phyloP scores from a whole-genome alignment of 37 sponge, comb jelly and placozoan genomes.

The Haliclona indistincta region DNA sequence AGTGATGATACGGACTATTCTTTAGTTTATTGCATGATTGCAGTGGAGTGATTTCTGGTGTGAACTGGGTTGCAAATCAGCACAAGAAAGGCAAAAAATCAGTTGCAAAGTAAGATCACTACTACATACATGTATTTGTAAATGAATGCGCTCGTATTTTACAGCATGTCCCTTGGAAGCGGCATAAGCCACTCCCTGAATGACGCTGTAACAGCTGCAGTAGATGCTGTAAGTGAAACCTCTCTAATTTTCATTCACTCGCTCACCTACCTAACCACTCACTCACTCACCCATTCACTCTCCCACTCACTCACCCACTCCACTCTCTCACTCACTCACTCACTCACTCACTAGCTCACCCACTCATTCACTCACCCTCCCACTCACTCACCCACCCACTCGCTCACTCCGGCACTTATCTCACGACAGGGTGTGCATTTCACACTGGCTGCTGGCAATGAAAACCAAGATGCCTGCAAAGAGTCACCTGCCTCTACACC shows the following conservation, averaged over 20 bases:
- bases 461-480: slow-evolving; percentile 48
- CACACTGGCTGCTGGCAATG: slow-evolving; percentile 66
- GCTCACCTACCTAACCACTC: no score
- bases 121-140: neutral
- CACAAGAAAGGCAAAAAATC: slow-evolving; percentile 30
- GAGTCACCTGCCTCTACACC: slow-evolving; percentile 51
- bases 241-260: no score
- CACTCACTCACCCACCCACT: no score
- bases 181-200: slow-evolving; percentile 40
- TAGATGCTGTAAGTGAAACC: slow-evolving; percentile 47
- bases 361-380: no score
- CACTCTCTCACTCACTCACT: no score
- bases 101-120: slow-evolving; percentile 52
- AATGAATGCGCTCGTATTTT: neutral
- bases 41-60: slow-evolving; percentile 63
- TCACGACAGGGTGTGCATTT: slow-evolving; percentile 54
- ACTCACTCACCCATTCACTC: no score
- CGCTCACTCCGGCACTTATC: no score
- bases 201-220: slow-evolving; percentile 59
- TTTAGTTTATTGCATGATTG: neutral
- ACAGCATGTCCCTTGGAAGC: slow-evolving; percentile 89
- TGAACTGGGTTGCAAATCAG: slow-evolving; percentile 31
- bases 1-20: neutral
- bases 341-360: no score
- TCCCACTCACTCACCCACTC: no score